phyloP scores from a whole-genome alignment of 35 echinoderm and acorn worm genomes.

The Heliocidaris tuberculata region DNA sequence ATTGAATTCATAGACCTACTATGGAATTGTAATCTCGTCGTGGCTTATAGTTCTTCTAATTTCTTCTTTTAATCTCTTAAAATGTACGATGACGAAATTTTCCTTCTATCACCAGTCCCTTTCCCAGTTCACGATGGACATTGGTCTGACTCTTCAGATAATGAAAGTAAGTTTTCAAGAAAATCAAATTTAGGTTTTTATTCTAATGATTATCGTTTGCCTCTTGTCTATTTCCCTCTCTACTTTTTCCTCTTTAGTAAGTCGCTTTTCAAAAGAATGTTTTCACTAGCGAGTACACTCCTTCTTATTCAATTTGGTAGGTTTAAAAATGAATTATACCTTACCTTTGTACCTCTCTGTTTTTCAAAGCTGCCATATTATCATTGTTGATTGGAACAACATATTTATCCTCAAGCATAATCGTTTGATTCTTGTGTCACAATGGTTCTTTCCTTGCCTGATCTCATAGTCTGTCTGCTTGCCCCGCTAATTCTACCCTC shows the following conservation, averaged over 20 bases:
- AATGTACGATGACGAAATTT: constrained; percentile 27
- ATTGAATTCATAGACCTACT: not conserved
- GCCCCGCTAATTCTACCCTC: not conserved
- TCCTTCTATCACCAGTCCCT: constrained; percentile 17
- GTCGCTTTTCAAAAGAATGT: not conserved
- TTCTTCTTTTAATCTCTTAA: not conserved
- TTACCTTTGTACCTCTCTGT: not conserved
- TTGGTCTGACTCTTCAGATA: not conserved
- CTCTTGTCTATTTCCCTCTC: not conserved
- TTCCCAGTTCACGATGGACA: constrained; percentile 21
- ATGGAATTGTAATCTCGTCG: not conserved
- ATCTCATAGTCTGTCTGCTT: constrained; percentile 39
- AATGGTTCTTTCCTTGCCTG: constrained; percentile 32
- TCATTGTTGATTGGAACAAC: constrained; percentile 21
- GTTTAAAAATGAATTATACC: not conserved
- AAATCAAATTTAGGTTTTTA: constrained; percentile 19
- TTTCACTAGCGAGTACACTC: not conserved
- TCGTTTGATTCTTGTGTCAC: not conserved
- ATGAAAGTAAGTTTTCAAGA: constrained; percentile 33
- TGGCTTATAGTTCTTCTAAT: not conserved
- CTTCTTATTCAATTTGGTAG: not conserved
- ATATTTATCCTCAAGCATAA: not conserved
- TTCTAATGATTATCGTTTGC: not conserved
- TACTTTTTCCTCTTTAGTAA: not conserved
- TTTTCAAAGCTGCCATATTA: not conserved